Percentiles rank a stretch among this genome's conserved stretches.
These are phyloP conservation scores for Eubasilissa splendida DNA, from an alignment of 2,888 invertebrate genomes.

Conservation along the genomic window DNA sequence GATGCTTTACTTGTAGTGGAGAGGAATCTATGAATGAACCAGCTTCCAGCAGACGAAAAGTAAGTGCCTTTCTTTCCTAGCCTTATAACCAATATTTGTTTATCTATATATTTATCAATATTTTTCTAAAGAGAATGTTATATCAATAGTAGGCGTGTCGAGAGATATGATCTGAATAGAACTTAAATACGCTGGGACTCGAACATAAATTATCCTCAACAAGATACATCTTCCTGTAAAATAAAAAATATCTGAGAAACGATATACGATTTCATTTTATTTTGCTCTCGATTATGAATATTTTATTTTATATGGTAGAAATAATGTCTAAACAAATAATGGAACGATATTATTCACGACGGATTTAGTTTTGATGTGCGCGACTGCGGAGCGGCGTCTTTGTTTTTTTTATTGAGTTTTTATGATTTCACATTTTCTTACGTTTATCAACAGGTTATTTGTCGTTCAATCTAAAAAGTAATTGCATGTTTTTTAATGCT, in stretches of 20 bases:
- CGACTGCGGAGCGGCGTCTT: slow-evolving; percentile 43
- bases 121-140: slow-evolving; percentile 39
- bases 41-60: no score
- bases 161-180: slow-evolving; percentile 47
- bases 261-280: neutral
- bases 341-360: slow-evolving; percentile 54
- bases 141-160: slow-evolving; percentile 45
- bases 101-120: neutral
- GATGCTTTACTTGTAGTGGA: no score
- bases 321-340: slow-evolving; percentile 52
- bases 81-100: no score
- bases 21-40: no score
- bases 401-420: slow-evolving; percentile 41
- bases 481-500: slow-evolving; percentile 13
- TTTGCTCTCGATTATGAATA: slow-evolving; percentile 46
- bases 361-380: slow-evolving; percentile 47
- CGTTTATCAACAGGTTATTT: slow-evolving; percentile 29
- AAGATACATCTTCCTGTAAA: slow-evolving; percentile 32
- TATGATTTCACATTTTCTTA: slow-evolving; percentile 43
- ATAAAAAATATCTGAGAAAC: slow-evolving; percentile 28
- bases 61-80: no score
- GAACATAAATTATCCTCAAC: slow-evolving; percentile 44
- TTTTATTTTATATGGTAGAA: slow-evolving; percentile 28
- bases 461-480: slow-evolving; percentile 20
- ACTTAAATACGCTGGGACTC: slow-evolving; percentile 41